Base-by-base conservation (phyloP, 1,140 invertebrate species). In the Drosophila mauritiana region DNA sequence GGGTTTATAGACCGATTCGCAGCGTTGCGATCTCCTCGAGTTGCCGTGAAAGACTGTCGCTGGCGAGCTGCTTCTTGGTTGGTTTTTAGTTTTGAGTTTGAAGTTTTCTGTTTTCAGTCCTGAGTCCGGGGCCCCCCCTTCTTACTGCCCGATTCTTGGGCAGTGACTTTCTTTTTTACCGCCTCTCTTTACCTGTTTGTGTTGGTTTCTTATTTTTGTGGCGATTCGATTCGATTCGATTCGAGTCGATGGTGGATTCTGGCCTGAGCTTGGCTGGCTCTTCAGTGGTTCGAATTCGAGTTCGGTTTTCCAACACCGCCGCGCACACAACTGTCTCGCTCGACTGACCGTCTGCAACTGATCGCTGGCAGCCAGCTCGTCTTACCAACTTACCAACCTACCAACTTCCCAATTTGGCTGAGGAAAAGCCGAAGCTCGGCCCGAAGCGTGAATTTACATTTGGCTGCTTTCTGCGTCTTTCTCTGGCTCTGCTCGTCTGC, bases 331-430 rank as follows among this genome's bases (percentile, higher is more conserved):
- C 90, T 91, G 83, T 85, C 86, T 88, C 78, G 90, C 83, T 85
- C 90, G 90, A 91, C 86, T 86, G 74, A 89, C 81, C 81, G 90
- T 91, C 86, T 91, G 83, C 86, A 90, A 91, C 90, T 91, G 90
- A 91, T 91, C 90, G 72, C 56, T 73, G 78, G 69, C 62, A 80
- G 53, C 45, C 65, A 65, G 73, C 86, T 89, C 84, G 57, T 84
- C 86, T 91, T 89, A 91, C 90, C 90, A 91, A 72, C 91, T 46
- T 48, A 73, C 81, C 84, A 72, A 45, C 20, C 46, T 63, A 40
- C 48, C 57, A 51, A 43, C 64, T 20, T 36, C 31, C 59, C 57
- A 51, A 43, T 61, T 20, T 45, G 56, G 62, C 62, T 40, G 11
- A 20, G 15, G 34, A 3, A 49, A 48, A 40, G n/a, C 31, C 61